phyloP scores from a whole-genome alignment of 2,888 invertebrate genomes.

The Polietes domitor region DNA sequence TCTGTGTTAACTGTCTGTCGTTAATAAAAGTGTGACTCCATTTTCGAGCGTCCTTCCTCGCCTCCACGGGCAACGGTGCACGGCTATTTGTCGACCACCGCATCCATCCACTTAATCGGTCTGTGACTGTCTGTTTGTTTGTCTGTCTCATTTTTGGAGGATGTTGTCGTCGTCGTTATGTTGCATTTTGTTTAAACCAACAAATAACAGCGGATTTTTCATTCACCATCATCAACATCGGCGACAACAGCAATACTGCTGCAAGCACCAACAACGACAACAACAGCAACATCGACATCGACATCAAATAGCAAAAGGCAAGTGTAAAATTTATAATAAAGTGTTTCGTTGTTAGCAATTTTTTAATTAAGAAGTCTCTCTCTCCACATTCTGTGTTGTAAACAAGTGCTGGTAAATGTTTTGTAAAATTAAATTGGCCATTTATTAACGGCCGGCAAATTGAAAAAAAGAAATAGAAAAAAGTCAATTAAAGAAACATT shows the following conservation, averaged over 20 bases:
- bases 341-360: constrained; percentile 8
- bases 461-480: background rate
- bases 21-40: constrained; percentile 40
- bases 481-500: too few species aligned
- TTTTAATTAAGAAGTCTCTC: constrained; percentile 50
- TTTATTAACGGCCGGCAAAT: background rate
- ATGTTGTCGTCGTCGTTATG: constrained; percentile 65
- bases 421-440: background rate
- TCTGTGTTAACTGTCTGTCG: constrained; percentile 54
- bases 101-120: background rate
- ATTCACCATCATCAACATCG: constrained; percentile 42
- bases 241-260: constrained; percentile 12
- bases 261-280: background rate
- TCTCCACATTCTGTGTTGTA: background rate
- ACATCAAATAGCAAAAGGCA: constrained; percentile 53
- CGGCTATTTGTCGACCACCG: background rate
- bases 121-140: background rate
- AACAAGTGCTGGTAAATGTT: background rate
- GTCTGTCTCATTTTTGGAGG: constrained; percentile 41
- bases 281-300: constrained; percentile 17
- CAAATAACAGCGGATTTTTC: constrained; percentile 55
- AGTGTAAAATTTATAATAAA: constrained; percentile 52
- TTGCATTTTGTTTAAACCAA: constrained; percentile 66
- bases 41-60: background rate
- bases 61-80: background rate